Evolutionary conservation across 2,888 invertebrate species (phyloP), one percentile per base, ranked within the genome.

Genomic region (Agrilus cyanescens): DNA sequence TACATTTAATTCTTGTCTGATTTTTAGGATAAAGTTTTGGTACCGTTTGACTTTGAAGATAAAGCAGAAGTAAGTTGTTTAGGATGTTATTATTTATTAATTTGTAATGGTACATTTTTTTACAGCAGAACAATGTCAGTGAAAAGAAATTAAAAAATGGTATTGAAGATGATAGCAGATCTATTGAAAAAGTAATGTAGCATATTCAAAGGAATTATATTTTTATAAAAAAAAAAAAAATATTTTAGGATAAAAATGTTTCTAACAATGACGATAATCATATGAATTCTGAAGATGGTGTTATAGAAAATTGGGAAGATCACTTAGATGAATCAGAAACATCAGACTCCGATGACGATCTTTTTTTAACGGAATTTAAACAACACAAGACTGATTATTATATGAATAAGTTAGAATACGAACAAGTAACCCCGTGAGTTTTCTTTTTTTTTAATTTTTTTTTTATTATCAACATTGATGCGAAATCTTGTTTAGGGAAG

Each of bases 361-460:
- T 69, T 45, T 76, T 80, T 38, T 72, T 73, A 47, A 75, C 79
- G 53, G 90, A 90, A 66, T 96, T 94, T 63, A 67, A 72, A 43
- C 75, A 83, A 48, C 87, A 88, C 62, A 96, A 96, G 64, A 78
- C 80, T 49, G 81, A 89, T 60, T 97, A 96, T 68, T 97, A 97
- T 61, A 83, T 82, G 70, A 85, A 81, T 51, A 96, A 96, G 65
- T 67, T 95, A 63, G 83, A 85, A 46, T 87, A 83, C 61, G 70
- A 73, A 31, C 77, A 82, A 63, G 82, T 91, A 33, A 85, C 84
- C 34, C 75, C 76, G 86, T 87, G 73, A 70, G 75, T 72, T 50
- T 44, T 16, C 18, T 37, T 32, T 32, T 25, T 13, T 18, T 2
- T 14, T 38, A 41, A 41, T 33, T 25, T 16, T 31, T 41, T 48